Evolutionary conservation across 1,140 invertebrate species (phyloP), one percentile per base, ranked within the genome.

Genomic region (Cherax quadricarinatus): DNA sequence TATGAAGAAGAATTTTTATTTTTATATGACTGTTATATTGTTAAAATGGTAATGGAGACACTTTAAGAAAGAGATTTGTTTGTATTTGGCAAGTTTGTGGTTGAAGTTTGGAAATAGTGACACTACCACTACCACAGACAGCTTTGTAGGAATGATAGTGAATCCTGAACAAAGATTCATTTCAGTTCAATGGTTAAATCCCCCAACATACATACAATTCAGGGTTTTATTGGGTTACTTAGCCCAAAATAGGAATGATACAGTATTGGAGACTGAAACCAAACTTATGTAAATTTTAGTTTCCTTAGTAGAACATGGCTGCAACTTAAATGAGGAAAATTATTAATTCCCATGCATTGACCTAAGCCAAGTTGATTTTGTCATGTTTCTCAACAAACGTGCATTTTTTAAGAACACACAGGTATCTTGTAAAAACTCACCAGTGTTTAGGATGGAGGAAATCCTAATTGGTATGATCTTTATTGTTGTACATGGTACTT

Each of bases 21-120:
- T 91, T 91, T 91, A 91, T 91, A 91, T 91, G 90, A 91, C 90
- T 91, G 90, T 91, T 91, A 91, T 91, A 91, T 91, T 91, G 90
- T 91, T 91, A 91, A 91, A 91, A 80, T 91, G 84, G 90, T 91
- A 84, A 91, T 66, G 75, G 84, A 86, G 89, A 91, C 83, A 91
- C 21, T 88, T 83, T 10, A 90, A 78, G 88, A 85, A 53, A 83
- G 80, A 73, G 88, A 90, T 51, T 84, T 90, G 90, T 86, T 91
- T 84, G 90, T 81, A 86, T 86, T 91, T 87, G 85, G 90, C 90
- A 91, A 87, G 84, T 86, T 91, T 81, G 84, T 91, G 90, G 78
- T 80, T 86, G 41, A 89, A 21, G 73, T 86, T 86, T 82, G 12
- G 73, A 70, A 16, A 18, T 21, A 86, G 84, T 86, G 90, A 82